Conservation (phyloP, 53 echinoderm and acorn worm genomes). For the Paracentrotus lividus region DNA sequence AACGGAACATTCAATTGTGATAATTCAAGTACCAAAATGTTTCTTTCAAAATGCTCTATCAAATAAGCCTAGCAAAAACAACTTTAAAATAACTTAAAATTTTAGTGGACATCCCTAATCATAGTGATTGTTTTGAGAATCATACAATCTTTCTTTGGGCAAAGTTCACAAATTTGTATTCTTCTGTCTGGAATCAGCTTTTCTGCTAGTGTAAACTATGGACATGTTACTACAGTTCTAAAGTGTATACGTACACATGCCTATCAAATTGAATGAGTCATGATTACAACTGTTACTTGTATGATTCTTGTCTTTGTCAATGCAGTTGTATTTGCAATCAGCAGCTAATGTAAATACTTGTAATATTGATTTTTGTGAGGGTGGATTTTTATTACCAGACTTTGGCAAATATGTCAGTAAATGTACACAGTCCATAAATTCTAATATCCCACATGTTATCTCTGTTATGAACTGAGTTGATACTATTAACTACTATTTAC, state of each 20-base stretch:
- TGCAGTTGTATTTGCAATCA: not conserved
- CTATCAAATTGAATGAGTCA: too few species aligned
- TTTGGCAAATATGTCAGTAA: not conserved
- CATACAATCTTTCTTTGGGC: not conserved
- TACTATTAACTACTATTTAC: not conserved
- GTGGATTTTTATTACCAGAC: conserved; percentile 20
- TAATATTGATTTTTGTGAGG: not conserved
- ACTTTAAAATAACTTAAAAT: too few species aligned
- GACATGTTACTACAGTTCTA: not conserved
- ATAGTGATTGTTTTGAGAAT: not conserved
- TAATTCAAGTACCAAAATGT: too few species aligned
- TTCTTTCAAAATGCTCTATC: too few species aligned
- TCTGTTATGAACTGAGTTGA: not conserved
- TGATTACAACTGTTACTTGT: too few species aligned
- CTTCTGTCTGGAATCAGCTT: not conserved
- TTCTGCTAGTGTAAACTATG: too few species aligned
- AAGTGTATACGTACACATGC: too few species aligned
- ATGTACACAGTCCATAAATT: conserved; percentile 1
- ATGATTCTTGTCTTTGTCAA: not conserved
- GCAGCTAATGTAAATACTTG: conserved; percentile 32
- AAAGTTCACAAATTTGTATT: not conserved
- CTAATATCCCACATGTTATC: not conserved
- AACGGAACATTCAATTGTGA: too few species aligned
- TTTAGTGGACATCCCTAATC: too few species aligned
- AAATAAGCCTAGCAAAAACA: too few species aligned